phyloP scores from a whole-genome alignment of 2,888 invertebrate genomes.

The Anthophora plumipes region DNA sequence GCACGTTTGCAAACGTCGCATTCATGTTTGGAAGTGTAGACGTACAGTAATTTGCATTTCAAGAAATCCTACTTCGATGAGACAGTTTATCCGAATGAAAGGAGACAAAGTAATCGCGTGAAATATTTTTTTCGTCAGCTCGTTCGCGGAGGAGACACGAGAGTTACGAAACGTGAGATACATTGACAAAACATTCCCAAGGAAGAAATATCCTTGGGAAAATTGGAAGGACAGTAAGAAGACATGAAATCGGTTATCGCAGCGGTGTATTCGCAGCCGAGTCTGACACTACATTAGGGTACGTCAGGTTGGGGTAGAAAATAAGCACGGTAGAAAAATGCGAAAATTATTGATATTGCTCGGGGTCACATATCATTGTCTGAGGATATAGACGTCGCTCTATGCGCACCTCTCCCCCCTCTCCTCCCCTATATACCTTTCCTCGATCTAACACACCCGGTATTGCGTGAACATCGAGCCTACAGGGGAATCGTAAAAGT shows the following conservation, averaged over 20 bases:
- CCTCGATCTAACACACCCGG: constrained; percentile 68
- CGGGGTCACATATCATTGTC: constrained; percentile 84
- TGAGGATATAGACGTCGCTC: constrained; percentile 83
- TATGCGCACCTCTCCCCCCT: constrained; percentile 73
- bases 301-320: constrained; percentile 58
- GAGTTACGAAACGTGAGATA: not conserved
- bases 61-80: too few species aligned
- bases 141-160: not conserved
- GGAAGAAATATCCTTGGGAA: constrained; percentile 40
- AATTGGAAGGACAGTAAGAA: constrained; percentile 53
- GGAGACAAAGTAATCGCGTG: not conserved
- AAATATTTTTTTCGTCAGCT: constrained; percentile 6
- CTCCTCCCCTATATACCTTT: constrained; percentile 75
- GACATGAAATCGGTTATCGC: constrained; percentile 69
- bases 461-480: constrained; percentile 61
- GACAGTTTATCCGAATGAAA: not conserved
- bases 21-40: too few species aligned
- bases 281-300: constrained; percentile 61
- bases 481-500: constrained; percentile 39
- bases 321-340: constrained; percentile 80
- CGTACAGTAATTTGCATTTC: too few species aligned
- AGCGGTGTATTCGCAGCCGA: constrained; percentile 56
- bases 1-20: too few species aligned
- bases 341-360: constrained; percentile 85
- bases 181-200: constrained; percentile 21